Conservation (phyloP, 1,140 invertebrate genomes). For the Ostrea denselamellosa region DNA sequence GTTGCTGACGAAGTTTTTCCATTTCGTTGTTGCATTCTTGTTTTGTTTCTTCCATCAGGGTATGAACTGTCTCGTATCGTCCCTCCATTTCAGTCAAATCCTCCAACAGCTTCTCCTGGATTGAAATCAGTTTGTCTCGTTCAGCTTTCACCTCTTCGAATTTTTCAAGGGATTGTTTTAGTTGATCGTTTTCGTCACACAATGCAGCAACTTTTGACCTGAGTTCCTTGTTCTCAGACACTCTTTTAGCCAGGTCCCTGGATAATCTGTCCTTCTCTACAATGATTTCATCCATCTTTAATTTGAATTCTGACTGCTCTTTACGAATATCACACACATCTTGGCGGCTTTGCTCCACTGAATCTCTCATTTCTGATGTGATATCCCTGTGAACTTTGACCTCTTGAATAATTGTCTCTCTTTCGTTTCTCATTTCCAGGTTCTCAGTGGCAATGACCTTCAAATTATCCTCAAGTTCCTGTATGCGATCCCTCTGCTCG, state of each 20-base stretch:
- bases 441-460: neutral
- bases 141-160: constrained; percentile 43
- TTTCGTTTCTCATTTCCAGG: neutral
- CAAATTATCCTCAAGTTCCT: constrained; percentile 6
- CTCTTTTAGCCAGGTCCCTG: neutral
- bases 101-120: constrained; percentile 23
- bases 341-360: constrained; percentile 4
- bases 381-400: constrained; percentile 38
- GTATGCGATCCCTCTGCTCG: neutral
- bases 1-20: constrained; percentile 44
- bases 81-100: constrained; percentile 46
- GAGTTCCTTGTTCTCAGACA: constrained; percentile 30
- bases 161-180: constrained; percentile 31
- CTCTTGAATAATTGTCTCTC: constrained; percentile 27
- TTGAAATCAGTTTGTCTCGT: constrained; percentile 15
- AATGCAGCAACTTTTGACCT: constrained; percentile 42
- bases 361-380: constrained; percentile 29
- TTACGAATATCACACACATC: constrained; percentile 21
- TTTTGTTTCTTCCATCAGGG: constrained; percentile 52
- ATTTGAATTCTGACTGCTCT: constrained; percentile 27
- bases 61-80: constrained; percentile 52
- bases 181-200: constrained; percentile 45
- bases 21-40: constrained; percentile 55
- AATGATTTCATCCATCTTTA: constrained; percentile 45
- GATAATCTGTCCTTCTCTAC: neutral